phyloP scores from a whole-genome alignment of 2,888 invertebrate species.

The Synanthedon formicaeformis region DNA sequence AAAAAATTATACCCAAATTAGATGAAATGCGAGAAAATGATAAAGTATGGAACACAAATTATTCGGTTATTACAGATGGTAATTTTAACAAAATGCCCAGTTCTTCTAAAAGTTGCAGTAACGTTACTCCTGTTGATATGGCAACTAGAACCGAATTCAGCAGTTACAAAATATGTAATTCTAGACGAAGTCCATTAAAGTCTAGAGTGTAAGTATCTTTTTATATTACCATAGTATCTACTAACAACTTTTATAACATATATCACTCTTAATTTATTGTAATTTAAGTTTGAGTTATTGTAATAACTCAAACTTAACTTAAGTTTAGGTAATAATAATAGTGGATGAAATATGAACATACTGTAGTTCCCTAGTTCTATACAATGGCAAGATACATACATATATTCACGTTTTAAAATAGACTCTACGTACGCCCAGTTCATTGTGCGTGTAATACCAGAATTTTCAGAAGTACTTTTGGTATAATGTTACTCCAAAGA shows the following conservation, averaged over 20 bases:
- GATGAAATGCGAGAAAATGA: conserved; percentile 62
- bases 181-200: conserved; percentile 17
- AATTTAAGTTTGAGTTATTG: too few species aligned
- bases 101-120: conserved; percentile 9
- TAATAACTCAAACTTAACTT: too few species aligned
- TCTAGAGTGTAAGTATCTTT: conserved; percentile 22
- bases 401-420: conserved; percentile 27
- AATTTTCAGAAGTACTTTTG: background rate
- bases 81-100: conserved; percentile 51
- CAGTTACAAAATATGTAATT: conserved; percentile 6
- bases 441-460: conserved; percentile 10
- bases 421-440: conserved; percentile 29
- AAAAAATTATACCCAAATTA: conserved; percentile 62
- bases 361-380: too few species aligned
- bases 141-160: conserved; percentile 9
- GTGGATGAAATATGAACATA: too few species aligned
- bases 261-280: too few species aligned
- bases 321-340: too few species aligned
- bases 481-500: conserved; percentile 6
- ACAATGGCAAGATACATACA: background rate
- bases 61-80: conserved; percentile 32
- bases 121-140: background rate
- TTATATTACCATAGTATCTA: background rate
- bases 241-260: too few species aligned
- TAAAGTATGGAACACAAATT: conserved; percentile 40